phyloP scores from a whole-genome alignment of 1,140 invertebrate species.

The Platyura marginata region DNA sequence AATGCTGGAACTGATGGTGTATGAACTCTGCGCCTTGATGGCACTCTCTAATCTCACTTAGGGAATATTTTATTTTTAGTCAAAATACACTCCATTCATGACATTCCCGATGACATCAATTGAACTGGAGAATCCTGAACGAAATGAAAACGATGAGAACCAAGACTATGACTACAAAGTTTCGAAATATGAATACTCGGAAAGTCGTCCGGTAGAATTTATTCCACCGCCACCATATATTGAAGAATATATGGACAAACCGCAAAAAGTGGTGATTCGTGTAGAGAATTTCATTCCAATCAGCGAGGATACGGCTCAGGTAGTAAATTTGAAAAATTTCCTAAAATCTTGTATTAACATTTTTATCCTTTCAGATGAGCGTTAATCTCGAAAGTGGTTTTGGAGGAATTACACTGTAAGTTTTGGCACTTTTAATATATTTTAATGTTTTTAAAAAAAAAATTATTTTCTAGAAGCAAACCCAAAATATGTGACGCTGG shows the following conservation, averaged over 20 bases:
- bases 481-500: not conserved
- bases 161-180: not conserved
- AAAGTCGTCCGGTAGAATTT: not conserved
- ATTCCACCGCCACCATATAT: not conserved
- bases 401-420: no score
- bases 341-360: no score
- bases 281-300: not conserved
- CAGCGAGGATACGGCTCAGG: not conserved
- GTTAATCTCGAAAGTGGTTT: no score
- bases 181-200: not conserved
- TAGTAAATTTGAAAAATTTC: not conserved
- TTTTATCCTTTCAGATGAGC: no score
- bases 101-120: not conserved
- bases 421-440: no score
- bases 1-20: no score
- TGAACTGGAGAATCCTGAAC: no score
- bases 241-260: not conserved
- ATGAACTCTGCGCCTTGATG: no score
- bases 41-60: no score
- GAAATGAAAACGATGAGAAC: not conserved
- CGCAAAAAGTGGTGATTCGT: not conserved
- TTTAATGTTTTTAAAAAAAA: no score
- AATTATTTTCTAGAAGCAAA: not conserved
- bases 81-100: not conserved
- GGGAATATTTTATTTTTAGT: not conserved